Conservation (phyloP, 2,797 vertebrate genomes). For the Petrocephalus schoutedeni region DNA sequence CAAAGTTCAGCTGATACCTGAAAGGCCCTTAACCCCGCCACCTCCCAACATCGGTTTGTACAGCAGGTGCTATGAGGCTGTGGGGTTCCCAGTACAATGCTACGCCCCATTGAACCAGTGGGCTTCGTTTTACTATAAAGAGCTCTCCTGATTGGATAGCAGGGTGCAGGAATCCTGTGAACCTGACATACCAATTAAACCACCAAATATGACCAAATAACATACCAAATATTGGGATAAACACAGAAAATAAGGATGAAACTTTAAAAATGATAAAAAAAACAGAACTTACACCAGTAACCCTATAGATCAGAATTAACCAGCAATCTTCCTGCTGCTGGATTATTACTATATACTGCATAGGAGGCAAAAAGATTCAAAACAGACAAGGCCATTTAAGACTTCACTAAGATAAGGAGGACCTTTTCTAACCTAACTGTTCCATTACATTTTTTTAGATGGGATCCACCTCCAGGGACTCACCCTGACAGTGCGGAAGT, state of each 20-base stretch:
- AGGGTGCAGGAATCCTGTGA: background rate
- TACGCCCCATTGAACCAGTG: background rate
- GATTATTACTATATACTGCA: background rate
- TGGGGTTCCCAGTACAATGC: background rate
- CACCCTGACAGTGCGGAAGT: conserved; percentile 90
- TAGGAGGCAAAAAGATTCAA: background rate
- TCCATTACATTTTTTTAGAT: background rate
- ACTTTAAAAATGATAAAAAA: background rate
- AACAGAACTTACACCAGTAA: background rate
- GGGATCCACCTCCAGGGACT: conserved; percentile 40
- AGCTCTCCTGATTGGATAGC: background rate
- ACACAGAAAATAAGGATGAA: too few species aligned
- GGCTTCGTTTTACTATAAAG: background rate
- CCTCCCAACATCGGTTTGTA: background rate
- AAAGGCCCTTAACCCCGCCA: background rate
- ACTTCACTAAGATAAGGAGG: background rate
- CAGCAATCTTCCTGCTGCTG: background rate
- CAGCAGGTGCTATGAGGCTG: background rate
- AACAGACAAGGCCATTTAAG: background rate
- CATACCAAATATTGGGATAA: too few species aligned
- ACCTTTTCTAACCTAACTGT: too few species aligned
- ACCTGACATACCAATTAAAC: background rate
- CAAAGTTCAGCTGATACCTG: background rate
- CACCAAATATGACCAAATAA: too few species aligned
- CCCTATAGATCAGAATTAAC: background rate